Percentiles rank a stretch among this genome's conserved stretches.
These are phyloP conservation scores for Diabrotica virgifera DNA, from an alignment of 1,140 invertebrate genomes.

Conservation along the genomic window DNA sequence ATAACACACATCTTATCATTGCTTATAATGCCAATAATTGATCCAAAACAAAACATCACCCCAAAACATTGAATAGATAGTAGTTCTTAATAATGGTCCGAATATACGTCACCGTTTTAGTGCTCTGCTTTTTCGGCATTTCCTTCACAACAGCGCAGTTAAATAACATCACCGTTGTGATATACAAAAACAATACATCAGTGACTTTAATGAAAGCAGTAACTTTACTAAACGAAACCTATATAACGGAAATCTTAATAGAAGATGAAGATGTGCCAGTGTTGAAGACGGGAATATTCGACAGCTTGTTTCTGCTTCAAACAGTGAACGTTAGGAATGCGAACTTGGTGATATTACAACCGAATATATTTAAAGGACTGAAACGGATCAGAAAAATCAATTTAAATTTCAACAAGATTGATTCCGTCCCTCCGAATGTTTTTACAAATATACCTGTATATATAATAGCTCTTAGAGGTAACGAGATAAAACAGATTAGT, in stretches of 20 bases:
- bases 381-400: neutral
- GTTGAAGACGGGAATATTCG: neutral
- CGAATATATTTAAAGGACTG: neutral
- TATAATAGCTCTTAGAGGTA: neutral
- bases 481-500: neutral
- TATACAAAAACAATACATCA: neutral
- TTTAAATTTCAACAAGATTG: neutral
- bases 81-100: too few species aligned
- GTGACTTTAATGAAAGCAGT: neutral
- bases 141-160: too few species aligned
- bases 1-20: too few species aligned
- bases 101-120: too few species aligned
- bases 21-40: too few species aligned
- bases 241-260: neutral
- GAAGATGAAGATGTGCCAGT: neutral
- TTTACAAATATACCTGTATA: neutral
- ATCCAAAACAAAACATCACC: too few species aligned
- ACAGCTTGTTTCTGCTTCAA: neutral
- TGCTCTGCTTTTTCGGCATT: too few species aligned
- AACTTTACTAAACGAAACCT: neutral
- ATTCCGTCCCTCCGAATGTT: neutral
- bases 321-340: neutral
- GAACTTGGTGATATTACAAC: neutral
- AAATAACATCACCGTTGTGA: neutral
- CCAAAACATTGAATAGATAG: too few species aligned